A percentile compares a stretch with the other conserved stretches of the same genome.
Conservation (phyloP, 2,888 invertebrate genomes). For the Trissonchulus sp. region DNA sequence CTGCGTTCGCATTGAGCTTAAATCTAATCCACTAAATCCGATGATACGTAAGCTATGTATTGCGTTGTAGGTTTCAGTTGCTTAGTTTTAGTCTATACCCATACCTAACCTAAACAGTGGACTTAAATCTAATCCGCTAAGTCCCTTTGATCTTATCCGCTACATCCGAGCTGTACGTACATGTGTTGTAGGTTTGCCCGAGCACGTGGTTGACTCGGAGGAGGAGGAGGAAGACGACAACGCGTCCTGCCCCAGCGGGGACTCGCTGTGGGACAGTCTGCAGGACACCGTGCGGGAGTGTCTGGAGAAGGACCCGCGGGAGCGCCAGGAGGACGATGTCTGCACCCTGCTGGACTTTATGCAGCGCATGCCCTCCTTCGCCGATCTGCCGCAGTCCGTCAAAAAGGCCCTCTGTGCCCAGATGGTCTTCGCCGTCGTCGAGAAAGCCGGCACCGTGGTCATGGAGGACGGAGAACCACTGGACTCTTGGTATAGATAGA, state of each 20-base stretch:
- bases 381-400: constrained; percentile 91
- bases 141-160: too few species aligned
- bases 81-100: too few species aligned
- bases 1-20: too few species aligned
- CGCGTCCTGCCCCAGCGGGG: constrained; percentile 45
- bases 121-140: too few species aligned
- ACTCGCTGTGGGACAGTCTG: constrained; percentile 57
- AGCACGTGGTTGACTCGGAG: constrained; percentile 91
- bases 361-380: constrained; percentile 72
- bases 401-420: constrained; percentile 79
- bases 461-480: constrained; percentile 98
- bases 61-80: too few species aligned
- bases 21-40: too few species aligned
- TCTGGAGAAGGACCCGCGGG: constrained; percentile 90
- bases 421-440: constrained; percentile 98
- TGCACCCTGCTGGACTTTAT: constrained; percentile 92
- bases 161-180: too few species aligned
- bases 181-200: constrained; percentile 83
- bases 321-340: constrained; percentile 89
- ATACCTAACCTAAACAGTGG: too few species aligned
- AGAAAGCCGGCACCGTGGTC: constrained; percentile 89
- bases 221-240: constrained; percentile 58
- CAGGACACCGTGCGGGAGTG: constrained; percentile 91
- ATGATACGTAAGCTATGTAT: too few species aligned
- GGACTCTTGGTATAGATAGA: constrained; percentile 85